Base-by-base conservation (phyloP, 2,888 invertebrate species). In the Diarsia rubi region DNA sequence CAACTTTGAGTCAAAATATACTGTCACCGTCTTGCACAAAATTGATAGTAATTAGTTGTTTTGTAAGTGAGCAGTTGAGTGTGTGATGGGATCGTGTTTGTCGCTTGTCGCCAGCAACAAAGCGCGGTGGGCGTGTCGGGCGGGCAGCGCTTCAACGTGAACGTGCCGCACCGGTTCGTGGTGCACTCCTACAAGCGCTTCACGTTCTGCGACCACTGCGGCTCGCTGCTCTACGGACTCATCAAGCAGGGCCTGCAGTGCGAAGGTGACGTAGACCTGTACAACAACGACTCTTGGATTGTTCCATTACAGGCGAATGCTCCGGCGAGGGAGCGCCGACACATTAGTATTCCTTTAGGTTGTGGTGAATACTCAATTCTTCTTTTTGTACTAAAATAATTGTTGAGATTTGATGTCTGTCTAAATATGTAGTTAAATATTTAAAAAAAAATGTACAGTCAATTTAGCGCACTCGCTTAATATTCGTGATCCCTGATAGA, bases 161-260 rank as follows among this genome's bases (percentile, higher is more conserved):
- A 99, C 97, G 98, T 99, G 91, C 99, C 99, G 87, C 99, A 99
- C 97, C 98, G 99, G 83, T 99, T 99, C 96, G 98, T 98, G 90
- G 98, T 99, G 91, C 99, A 99, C 97, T 99, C 98, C 89, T 99
- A 99, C 97, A 99, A 99, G 97, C 97, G 99, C 88, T 99, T 99
- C 96, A 99, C 99, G 47, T 99, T 99, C 97, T 99, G 99, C 97
- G 99, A 99, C 97, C 99, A 99, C 96, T 99, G 99, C 96, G 99
- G 99, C 88, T 99, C 99, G 81, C 97, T 99, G 93, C 97, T 99
- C 81, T 99, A 99, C 95, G 99, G 99, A 44, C 97, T 99, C 90
- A 98, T 99, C 93, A 98, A 98, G 95, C 99, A 99, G 97, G 99
- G 99, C 72, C 97, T 99, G 89, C 99, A 99, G 95, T 99, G 99